Conservation (phyloP, 2,888 invertebrate species). For the Noctuana brunneofusca region DNA sequence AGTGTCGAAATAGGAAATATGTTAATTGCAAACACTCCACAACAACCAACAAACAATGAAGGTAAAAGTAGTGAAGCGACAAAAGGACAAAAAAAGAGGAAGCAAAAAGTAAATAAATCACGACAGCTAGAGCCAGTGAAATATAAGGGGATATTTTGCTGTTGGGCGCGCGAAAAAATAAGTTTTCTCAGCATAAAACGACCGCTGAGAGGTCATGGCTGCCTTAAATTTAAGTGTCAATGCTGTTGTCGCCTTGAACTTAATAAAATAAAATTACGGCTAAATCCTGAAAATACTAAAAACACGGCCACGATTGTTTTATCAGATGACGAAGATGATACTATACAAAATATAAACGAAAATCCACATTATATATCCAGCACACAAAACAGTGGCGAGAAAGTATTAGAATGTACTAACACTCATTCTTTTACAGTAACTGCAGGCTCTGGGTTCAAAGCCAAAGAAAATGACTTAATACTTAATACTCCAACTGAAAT, state of each 20-base stretch:
- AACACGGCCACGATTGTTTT: constrained; percentile 13
- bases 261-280: background rate
- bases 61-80: background rate
- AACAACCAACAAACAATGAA: background rate
- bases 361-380: background rate
- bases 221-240: constrained; percentile 39
- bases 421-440: background rate
- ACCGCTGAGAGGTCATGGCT: constrained; percentile 39
- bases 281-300: background rate
- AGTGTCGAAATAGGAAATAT: background rate
- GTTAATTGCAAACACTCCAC: too few species aligned
- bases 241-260: constrained; percentile 56
- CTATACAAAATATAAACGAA: background rate
- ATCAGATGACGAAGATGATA: constrained; percentile 18
- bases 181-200: background rate
- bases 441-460: background rate
- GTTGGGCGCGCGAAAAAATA: constrained; percentile 53
- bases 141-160: constrained; percentile 47
- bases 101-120: constrained; percentile 24
- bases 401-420: background rate
- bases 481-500: background rate
- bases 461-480: background rate
- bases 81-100: background rate
- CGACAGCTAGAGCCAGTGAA: background rate
- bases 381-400: background rate